Conservation (phyloP, 2,888 invertebrate species). For the Linyphia triangularis region DNA sequence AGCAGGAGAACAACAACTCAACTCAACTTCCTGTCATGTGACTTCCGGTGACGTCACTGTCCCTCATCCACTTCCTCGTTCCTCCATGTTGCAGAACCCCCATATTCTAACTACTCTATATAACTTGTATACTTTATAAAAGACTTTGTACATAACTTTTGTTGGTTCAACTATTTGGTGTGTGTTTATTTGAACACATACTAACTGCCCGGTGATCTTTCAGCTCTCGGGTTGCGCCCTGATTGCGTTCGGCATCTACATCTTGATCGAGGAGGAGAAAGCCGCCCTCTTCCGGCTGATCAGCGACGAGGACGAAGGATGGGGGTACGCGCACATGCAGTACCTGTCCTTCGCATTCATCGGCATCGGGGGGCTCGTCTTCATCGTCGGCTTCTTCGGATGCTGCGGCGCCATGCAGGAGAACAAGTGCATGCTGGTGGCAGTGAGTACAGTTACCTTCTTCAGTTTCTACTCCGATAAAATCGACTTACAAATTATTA, state of each 20-base stretch:
- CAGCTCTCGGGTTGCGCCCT: constrained; percentile 83
- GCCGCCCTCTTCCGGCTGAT: constrained; percentile 82
- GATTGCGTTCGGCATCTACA: constrained; percentile 82
- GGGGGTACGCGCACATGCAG: constrained; percentile 81
- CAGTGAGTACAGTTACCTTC: constrained; percentile 80
- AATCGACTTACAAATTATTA: too few relatives aligned
- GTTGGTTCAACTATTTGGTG: not conserved
- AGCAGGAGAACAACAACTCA: too few relatives aligned
- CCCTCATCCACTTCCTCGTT: too few relatives aligned
- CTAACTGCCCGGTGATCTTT: constrained; percentile 68
- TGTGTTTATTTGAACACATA: too few relatives aligned
- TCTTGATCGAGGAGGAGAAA: constrained; percentile 82
- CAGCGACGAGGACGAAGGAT: constrained; percentile 77
- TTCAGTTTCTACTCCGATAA: too few relatives aligned
- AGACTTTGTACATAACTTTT: too few relatives aligned
- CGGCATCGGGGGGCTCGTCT: constrained; percentile 82
- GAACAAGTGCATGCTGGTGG: constrained; percentile 81
- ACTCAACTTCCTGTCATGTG: too few relatives aligned
- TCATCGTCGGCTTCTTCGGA: constrained; percentile 83
- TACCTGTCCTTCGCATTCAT: constrained; percentile 82
- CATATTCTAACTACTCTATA: too few relatives aligned
- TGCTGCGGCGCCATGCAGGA: constrained; percentile 83
- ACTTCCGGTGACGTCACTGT: too few relatives aligned
- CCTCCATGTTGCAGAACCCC: too few relatives aligned
- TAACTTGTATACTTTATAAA: too few relatives aligned